phyloP scores from a whole-genome alignment of 1,140 invertebrate genomes.

The Babylonia areolata region DNA sequence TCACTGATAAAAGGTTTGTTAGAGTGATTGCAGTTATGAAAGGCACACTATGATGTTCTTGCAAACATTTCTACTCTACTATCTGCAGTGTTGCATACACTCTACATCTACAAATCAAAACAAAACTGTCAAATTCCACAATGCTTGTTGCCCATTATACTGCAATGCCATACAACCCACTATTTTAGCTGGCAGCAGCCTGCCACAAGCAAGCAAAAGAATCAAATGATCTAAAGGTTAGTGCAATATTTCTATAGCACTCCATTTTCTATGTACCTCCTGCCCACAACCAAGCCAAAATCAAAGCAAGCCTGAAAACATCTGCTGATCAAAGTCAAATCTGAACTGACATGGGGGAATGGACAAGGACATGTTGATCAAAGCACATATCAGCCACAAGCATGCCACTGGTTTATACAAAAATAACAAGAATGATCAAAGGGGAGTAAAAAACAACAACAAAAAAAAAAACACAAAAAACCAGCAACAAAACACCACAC shows the following conservation, averaged over 20 bases:
- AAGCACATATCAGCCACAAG: slow-evolving; percentile 16
- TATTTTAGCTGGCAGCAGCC: background rate
- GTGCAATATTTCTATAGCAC: background rate
- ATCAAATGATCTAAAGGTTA: background rate
- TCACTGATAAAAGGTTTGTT: background rate
- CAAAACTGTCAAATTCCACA: background rate
- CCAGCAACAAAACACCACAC: slow-evolving; percentile 7
- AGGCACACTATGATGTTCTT: background rate
- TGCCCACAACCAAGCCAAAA: background rate
- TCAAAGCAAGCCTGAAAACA: background rate
- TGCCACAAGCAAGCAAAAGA: background rate
- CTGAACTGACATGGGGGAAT: background rate
- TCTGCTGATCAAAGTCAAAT: background rate
- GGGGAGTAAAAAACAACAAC: background rate
- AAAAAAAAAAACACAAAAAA: background rate
- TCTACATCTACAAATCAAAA: background rate
- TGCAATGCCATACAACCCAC: background rate
- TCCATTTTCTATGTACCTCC: background rate
- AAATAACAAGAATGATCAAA: slow-evolving; percentile 9
- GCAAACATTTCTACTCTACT: background rate
- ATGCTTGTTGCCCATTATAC: background rate
- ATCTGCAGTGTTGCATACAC: background rate
- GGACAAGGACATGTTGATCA: background rate
- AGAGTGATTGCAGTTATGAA: background rate
- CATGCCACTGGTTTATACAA: slow-evolving; percentile 11